phyloP scores from a whole-genome alignment of 2,888 invertebrate species.

The Ptilodon capucinus region DNA sequence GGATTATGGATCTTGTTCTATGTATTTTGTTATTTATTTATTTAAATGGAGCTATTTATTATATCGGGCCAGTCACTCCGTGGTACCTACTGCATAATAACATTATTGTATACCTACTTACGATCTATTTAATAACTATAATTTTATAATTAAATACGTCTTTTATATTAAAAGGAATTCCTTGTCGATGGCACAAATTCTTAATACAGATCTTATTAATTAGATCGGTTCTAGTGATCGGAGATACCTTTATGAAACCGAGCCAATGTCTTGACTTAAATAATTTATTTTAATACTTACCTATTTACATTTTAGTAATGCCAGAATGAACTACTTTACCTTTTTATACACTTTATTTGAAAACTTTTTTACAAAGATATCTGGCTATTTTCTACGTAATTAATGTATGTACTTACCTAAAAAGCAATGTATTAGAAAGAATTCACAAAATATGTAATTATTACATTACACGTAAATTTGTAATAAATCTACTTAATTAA shows the following conservation, averaged over 20 bases:
- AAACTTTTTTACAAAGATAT: background rate
- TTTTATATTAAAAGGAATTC: background rate
- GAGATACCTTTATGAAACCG: constrained; percentile 23
- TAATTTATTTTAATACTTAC: constrained; percentile 32
- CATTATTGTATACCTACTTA: background rate
- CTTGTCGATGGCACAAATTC: background rate
- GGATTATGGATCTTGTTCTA: too few species aligned
- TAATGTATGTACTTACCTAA: background rate
- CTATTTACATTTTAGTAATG: constrained; percentile 24
- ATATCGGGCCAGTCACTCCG: background rate
- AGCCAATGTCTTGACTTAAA: constrained; percentile 26
- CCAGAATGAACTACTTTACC: constrained; percentile 5
- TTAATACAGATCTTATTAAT: background rate
- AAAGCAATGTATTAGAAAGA: background rate
- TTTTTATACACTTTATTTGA: background rate
- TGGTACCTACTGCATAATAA: background rate
- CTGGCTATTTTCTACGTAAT: constrained; percentile 1
- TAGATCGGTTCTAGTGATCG: background rate
- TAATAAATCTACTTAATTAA: constrained; percentile 24
- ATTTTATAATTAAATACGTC: background rate
- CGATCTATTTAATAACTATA: background rate
- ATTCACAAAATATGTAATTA: constrained; percentile 15
- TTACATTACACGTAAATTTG: constrained; percentile 14
- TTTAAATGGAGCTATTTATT: background rate
- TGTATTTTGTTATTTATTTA: background rate